Conservation (phyloP, 2,888 invertebrate genomes). For the Thalpophila matura region DNA sequence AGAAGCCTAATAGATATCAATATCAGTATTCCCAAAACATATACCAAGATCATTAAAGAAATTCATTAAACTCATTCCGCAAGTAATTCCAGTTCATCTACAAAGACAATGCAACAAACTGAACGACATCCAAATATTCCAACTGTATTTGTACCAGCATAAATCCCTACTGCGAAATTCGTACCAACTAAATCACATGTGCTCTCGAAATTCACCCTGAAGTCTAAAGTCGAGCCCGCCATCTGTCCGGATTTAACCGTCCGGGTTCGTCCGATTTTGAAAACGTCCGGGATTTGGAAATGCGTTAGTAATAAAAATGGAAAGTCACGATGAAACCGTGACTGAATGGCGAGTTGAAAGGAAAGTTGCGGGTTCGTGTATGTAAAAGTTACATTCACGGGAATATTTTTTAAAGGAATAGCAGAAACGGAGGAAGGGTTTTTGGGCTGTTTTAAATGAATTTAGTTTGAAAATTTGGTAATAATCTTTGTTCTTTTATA, state of each 20-base stretch:
- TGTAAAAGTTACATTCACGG: not conserved
- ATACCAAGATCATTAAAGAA: too few species aligned
- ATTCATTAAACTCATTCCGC: too few species aligned
- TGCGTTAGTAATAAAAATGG: slow-evolving; percentile 58
- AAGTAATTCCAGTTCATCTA: not conserved
- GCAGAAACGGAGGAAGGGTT: not conserved
- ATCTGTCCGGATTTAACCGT: slow-evolving; percentile 60
- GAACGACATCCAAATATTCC: slow-evolving; percentile 31
- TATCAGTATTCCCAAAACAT: too few species aligned
- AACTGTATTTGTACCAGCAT: slow-evolving; percentile 39
- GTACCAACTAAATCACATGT: slow-evolving; percentile 50
- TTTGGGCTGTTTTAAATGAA: too few species aligned
- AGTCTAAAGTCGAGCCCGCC: slow-evolving; percentile 54
- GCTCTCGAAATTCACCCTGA: slow-evolving; percentile 44
- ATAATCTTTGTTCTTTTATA: too few species aligned
- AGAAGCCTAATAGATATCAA: too few species aligned
- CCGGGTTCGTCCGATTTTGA: slow-evolving; percentile 43
- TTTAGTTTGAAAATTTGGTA: too few species aligned
- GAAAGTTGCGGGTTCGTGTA: not conserved
- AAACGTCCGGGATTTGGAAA: slow-evolving; percentile 50
- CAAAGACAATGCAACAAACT: not conserved
- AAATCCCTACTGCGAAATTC: slow-evolving; percentile 48
- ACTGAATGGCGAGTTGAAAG: slow-evolving; percentile 36
- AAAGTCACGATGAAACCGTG: slow-evolving; percentile 36
- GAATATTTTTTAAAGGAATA: not conserved